phyloP scores from a whole-genome alignment of 2,888 invertebrate species.

The Carpatolechia fugitivella region DNA sequence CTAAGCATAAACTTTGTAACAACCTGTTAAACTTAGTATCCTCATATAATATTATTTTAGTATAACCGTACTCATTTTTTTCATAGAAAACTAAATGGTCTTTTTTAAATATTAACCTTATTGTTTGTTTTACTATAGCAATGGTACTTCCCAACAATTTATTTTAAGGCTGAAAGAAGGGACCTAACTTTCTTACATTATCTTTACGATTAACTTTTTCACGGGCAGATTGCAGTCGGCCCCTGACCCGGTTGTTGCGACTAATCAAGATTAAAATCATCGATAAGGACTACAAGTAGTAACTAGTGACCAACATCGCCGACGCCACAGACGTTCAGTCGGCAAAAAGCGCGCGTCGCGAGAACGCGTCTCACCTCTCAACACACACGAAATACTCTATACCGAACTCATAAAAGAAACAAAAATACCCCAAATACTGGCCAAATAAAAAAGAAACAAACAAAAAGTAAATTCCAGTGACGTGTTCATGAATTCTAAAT shows the following conservation, averaged over 20 bases:
- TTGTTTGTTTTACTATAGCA: too few species aligned
- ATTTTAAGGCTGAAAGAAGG: too few species aligned
- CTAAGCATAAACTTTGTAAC: too few species aligned
- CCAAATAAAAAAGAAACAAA: constrained; percentile 42
- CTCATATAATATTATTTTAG: too few species aligned
- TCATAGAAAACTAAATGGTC: too few species aligned
- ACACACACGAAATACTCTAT: constrained; percentile 2
- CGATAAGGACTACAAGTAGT: constrained; percentile 44
- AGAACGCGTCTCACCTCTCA: constrained; percentile 30
- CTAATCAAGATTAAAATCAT: constrained; percentile 72
- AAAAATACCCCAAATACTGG: constrained; percentile 37
- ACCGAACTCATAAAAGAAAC: constrained; percentile 37
- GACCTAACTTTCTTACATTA: too few species aligned
- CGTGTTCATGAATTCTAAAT: constrained; percentile 12
- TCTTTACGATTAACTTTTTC: constrained; percentile 1
- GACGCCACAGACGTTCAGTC: constrained; percentile 50
- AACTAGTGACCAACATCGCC: constrained; percentile 59
- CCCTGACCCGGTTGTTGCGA: constrained; percentile 66
- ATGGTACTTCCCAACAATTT: too few species aligned
- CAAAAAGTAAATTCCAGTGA: constrained; percentile 16
- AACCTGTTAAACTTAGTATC: too few species aligned
- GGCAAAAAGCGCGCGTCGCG: constrained; percentile 57
- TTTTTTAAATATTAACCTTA: too few species aligned
- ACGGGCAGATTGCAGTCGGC: constrained; percentile 41
- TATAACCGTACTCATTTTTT: too few species aligned